A percentile compares a stretch with the other conserved stretches of the same genome.
These are phyloP conservation scores for Byasa hedistus DNA, from an alignment of 2,888 invertebrate species.

Conservation along the genomic window DNA sequence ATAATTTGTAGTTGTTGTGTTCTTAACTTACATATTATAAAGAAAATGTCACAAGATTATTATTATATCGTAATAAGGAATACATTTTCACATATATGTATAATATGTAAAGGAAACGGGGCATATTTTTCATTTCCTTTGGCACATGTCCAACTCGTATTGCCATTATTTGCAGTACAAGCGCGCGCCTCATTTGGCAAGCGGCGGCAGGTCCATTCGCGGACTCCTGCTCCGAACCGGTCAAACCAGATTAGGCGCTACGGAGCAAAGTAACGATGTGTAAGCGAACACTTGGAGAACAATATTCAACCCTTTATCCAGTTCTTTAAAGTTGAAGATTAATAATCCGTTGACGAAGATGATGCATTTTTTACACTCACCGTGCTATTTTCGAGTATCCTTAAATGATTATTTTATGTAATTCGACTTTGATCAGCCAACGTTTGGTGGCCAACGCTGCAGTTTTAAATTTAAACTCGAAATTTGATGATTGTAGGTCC, in stretches of 20 bases:
- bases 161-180: slow-evolving; percentile 61
- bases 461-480: not conserved
- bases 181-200: slow-evolving; percentile 70
- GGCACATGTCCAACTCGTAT: slow-evolving; percentile 46
- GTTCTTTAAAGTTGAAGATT: slow-evolving; percentile 47
- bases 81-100: not conserved
- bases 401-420: slow-evolving; percentile 45
- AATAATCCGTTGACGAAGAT: slow-evolving; percentile 37
- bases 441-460: slow-evolving; percentile 23
- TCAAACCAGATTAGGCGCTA: slow-evolving; percentile 71
- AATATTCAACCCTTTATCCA: slow-evolving; percentile 49
- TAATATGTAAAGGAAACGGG: slow-evolving; percentile 32
- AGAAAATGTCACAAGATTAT: not conserved
- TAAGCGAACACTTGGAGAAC: slow-evolving; percentile 39
- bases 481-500: not conserved
- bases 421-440: slow-evolving; percentile 36
- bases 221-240: slow-evolving; percentile 69
- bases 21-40: not conserved
- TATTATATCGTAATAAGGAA: not conserved
- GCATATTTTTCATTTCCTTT: slow-evolving; percentile 38
- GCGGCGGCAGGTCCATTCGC: slow-evolving; percentile 72
- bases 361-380: slow-evolving; percentile 47
- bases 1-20: not conserved
- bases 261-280: slow-evolving; percentile 63
- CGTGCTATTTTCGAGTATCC: slow-evolving; percentile 59